Base-by-base conservation (phyloP, 2,113 vertebrate species). In the Notothenia coriiceps region DNA sequence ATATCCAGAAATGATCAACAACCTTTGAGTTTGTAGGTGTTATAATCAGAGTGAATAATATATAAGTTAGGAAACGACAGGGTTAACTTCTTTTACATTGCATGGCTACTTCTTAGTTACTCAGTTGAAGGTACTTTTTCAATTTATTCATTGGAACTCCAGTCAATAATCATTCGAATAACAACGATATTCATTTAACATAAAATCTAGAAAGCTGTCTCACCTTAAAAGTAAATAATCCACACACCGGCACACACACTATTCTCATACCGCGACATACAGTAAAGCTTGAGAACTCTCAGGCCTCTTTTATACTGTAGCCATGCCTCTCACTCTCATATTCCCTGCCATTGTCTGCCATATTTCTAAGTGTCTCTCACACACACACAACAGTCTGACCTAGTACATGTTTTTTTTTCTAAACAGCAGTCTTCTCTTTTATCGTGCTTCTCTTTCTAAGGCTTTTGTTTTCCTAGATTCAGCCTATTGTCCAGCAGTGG, bases 251-350 rank as follows among this genome's bases (percentile, higher is more conserved):
- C 63, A 71, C 49, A 67, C 81, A 60, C 71, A 49, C 70, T 80
- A 47, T 29, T 77, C 73, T 84, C 54, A 82, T 79, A 46, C 76
- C 61, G 1, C 33, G 22, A 87, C 56, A 56, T 25, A 35, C 46
- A 62, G 46, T 20, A 35, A 55, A 50, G 44, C 46, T 68, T 86
- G 79, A 77, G 68, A 82, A 75, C 54, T 43, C 71, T 70, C 50
- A 4, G 52, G 65, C 70, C 25, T 67, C 80, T 88, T 94, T 94
- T 95, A 95, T 95, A 94, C 47, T 74, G 74, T 86, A 67, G 85
- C 79, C 44, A 69, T 67, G 88, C 62, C 81, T 84, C 29, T 60
- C 79, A 66, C 68, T 61, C 5, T 76, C 77, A 82, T 93, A 81
- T 90, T 60, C 68, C 44, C 63, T 57, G 29, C 74, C 59, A 70